Evolutionary conservation across 2,797 vertebrate genomes (phyloP).

Genomic region (Rhinoraja longicauda): DNA sequence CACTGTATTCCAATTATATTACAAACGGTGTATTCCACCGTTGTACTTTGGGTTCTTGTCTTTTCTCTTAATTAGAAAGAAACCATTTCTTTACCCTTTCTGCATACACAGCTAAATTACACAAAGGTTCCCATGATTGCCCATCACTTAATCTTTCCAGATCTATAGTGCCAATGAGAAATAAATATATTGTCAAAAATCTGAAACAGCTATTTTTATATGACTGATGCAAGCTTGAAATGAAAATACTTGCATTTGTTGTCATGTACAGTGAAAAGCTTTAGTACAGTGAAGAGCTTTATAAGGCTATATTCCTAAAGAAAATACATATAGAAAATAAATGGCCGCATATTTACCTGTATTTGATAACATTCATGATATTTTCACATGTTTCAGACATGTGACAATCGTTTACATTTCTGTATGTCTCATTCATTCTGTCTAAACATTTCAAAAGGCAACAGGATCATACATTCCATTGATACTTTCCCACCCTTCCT

Average conservation of each 20-base stretch:
- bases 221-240: not conserved
- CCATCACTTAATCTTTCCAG: not conserved
- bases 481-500: not conserved
- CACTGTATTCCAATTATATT: not conserved
- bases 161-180: not conserved
- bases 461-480: not conserved
- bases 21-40: not conserved
- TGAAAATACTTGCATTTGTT: not conserved
- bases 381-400: not conserved
- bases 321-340: not conserved
- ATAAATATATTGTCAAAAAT: slow-evolving; percentile 1
- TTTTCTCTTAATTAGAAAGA: not conserved
- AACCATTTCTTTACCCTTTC: not conserved
- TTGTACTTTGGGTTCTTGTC: not conserved
- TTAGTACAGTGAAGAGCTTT: too few species aligned
- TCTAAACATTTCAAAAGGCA: slow-evolving; percentile 10
- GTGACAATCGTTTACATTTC: not conserved
- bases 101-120: not conserved
- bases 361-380: not conserved
- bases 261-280: too few species aligned
- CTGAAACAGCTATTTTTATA: not conserved
- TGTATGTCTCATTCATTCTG: not conserved
- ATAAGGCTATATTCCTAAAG: not conserved
- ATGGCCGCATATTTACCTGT: not conserved
- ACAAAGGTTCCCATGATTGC: not conserved